phyloP scores from a whole-genome alignment of 1,140 invertebrate species.

The Drosophila obscura region DNA sequence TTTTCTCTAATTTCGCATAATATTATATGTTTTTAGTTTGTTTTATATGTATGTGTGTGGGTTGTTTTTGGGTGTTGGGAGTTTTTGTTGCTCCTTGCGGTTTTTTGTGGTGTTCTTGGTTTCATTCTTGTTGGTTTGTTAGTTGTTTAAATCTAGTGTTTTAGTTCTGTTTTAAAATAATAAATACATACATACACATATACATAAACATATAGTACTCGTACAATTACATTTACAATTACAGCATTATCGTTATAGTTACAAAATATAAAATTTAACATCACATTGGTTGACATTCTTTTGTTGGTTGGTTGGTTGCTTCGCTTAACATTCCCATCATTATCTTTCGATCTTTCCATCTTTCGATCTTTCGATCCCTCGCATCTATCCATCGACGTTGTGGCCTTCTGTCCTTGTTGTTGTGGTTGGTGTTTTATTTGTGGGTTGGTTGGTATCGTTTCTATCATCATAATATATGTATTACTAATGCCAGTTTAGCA shows the following conservation, averaged over 20 bases:
- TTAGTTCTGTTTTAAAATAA: slow-evolving; percentile 74
- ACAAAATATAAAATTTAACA: slow-evolving; percentile 83
- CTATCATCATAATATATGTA: slow-evolving; percentile 6
- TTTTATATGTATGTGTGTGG: slow-evolving; percentile 38
- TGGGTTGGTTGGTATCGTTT: slow-evolving; percentile 14
- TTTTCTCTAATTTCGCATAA: slow-evolving; percentile 59
- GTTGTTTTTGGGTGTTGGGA: slow-evolving; percentile 22
- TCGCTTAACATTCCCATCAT: slow-evolving; percentile 61
- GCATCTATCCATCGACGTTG: slow-evolving; percentile 3
- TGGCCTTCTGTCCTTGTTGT: slow-evolving; percentile 13
- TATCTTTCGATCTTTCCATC: slow-evolving; percentile 2
- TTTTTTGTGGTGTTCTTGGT: slow-evolving; percentile 18
- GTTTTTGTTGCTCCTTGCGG: neutral
- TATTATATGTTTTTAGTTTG: slow-evolving; percentile 56
- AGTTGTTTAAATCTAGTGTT: slow-evolving; percentile 58
- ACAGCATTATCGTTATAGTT: slow-evolving; percentile 77
- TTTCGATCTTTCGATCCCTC: too few species aligned
- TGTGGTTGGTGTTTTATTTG: slow-evolving; percentile 60
- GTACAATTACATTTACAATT: slow-evolving; percentile 69
- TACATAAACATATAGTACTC: slow-evolving; percentile 50
- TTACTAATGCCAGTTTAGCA: slow-evolving; percentile 38
- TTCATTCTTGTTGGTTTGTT: slow-evolving; percentile 27
- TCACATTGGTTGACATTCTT: slow-evolving; percentile 83
- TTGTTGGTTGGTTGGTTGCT: slow-evolving; percentile 82
- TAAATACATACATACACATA: slow-evolving; percentile 70